Evolutionary conservation across 2,888 invertebrate species (phyloP), one percentile per base, ranked within the genome.

Genomic region (Lepetodrilus schrolli): DNA sequence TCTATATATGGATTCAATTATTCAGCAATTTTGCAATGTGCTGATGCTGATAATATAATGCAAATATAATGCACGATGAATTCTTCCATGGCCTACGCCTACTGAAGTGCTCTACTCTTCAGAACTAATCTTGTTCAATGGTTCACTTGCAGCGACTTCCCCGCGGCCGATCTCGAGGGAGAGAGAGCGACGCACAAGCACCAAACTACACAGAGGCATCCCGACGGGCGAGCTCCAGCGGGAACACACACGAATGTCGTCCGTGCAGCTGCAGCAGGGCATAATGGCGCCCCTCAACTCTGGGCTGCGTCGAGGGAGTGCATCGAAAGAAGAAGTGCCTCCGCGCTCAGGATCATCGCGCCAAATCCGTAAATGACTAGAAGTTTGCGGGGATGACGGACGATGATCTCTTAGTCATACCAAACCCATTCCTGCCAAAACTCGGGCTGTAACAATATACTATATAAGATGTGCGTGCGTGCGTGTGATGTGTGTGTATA

Each of bases 111-210:
- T n/a, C n/a, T n/a, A n/a, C n/a, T n/a, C n/a, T n/a, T n/a, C n/a
- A n/a, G n/a, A n/a, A 5, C 10, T 38, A 38, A 38, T 38, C 10
- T n/a, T 71, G n/a, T 37, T 58, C 30, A 17, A 26, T n/a, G 70
- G 23, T 37, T 48, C 17, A 20, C 23, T 82, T 81, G 5, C 80
- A 89, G 89, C 85, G 43, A 83, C 87, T 21, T 89, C 88, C 23
- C 88, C 88, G 10, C 75, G 89, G 21, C 89, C 88, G 8, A 84
- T 88, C 69, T 89, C 89, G 0, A 75, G 89, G 74, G 89, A 89
- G 66, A 79, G 89, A 37, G 89, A 89, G 76, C 73, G 87, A 38
- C 79, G 88, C 36, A 88, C 86, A 21, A 88, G 88, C 80, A 87
- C 86, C 23, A 80, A 89, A 17, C 82, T 89, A 10, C 89, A 89